A percentile compares a stretch with the other conserved stretches of the same genome.
Conservation (phyloP, 2,888 invertebrate species). For the Carcina quercana region DNA sequence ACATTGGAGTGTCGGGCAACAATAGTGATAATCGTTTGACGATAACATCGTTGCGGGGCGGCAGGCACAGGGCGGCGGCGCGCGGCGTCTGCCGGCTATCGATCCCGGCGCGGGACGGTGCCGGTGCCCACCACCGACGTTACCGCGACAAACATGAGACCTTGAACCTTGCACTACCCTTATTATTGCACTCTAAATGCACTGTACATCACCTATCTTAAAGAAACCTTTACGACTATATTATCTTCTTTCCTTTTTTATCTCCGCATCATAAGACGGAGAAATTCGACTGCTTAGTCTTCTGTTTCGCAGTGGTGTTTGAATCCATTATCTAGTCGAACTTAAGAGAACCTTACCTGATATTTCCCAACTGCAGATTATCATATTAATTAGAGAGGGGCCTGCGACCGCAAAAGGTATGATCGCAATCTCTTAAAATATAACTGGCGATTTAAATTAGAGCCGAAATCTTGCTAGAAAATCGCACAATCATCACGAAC, state of each 20-base stretch:
- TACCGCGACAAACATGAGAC: conserved; percentile 48
- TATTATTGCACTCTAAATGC: conserved; percentile 39
- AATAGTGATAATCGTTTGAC: conserved; percentile 40
- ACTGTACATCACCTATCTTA: conserved; percentile 15
- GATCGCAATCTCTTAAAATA: too few species aligned
- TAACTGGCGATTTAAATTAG: too few species aligned
- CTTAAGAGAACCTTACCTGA: not conserved
- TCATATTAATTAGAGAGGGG: too few species aligned
- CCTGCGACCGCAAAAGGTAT: too few species aligned
- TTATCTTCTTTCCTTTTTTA: too few species aligned
- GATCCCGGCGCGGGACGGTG: conserved; percentile 56
- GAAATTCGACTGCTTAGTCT: too few species aligned
- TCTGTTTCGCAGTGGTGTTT: too few species aligned
- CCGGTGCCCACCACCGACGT: conserved; percentile 46
- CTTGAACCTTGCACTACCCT: conserved; percentile 59
- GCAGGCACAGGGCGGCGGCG: conserved; percentile 51
- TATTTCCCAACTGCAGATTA: conserved; percentile 3
- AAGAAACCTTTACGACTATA: not conserved
- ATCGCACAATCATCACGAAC: conserved; percentile 18
- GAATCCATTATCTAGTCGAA: too few species aligned
- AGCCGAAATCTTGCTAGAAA: conserved; percentile 16
- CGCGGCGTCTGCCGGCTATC: conserved; percentile 60
- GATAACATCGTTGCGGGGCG: conserved; percentile 21
- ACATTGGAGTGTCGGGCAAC: conserved; percentile 26
- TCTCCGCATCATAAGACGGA: too few species aligned